phyloP scores from a whole-genome alignment of 2,888 invertebrate genomes.

The Cremastobaeus sp. region DNA sequence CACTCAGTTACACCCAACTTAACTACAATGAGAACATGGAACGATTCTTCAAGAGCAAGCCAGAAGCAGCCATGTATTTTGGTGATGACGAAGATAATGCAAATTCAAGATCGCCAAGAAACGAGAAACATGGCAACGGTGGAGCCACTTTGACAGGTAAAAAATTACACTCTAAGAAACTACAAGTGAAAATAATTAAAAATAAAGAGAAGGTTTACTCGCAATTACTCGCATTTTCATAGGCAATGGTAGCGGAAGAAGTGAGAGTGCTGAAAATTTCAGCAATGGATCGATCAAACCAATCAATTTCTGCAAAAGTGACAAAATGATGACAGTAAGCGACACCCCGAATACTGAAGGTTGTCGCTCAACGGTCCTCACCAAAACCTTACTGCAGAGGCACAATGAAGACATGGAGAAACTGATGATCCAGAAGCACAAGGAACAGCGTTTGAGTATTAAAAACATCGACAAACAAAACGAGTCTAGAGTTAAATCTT shows the following conservation, averaged over 20 bases:
- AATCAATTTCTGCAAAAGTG: constrained; percentile 79
- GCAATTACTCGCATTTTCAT: neutral
- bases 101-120: constrained; percentile 63
- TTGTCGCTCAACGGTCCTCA: constrained; percentile 80
- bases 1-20: constrained; percentile 90
- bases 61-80: constrained; percentile 58
- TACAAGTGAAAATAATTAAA: neutral
- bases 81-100: constrained; percentile 72
- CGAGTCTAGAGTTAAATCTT: constrained; percentile 79
- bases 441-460: constrained; percentile 81
- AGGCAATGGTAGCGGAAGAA: constrained; percentile 80
- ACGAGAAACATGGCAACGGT: constrained; percentile 68
- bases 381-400: constrained; percentile 81
- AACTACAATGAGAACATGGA: constrained; percentile 91
- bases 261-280: constrained; percentile 81
- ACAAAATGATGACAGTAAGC: constrained; percentile 78
- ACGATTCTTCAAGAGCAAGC: constrained; percentile 79
- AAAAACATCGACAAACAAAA: constrained; percentile 79
- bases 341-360: constrained; percentile 66
- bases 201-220: too few relatives aligned
- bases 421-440: constrained; percentile 85
- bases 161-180: neutral
- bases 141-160: constrained; percentile 61
- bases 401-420: constrained; percentile 92
- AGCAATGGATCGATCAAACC: constrained; percentile 82